A percentile compares a stretch with the other conserved stretches of the same genome.
Evolutionary conservation across 2,888 invertebrate species (phyloP).

Genomic region (Aphodius granarius): DNA sequence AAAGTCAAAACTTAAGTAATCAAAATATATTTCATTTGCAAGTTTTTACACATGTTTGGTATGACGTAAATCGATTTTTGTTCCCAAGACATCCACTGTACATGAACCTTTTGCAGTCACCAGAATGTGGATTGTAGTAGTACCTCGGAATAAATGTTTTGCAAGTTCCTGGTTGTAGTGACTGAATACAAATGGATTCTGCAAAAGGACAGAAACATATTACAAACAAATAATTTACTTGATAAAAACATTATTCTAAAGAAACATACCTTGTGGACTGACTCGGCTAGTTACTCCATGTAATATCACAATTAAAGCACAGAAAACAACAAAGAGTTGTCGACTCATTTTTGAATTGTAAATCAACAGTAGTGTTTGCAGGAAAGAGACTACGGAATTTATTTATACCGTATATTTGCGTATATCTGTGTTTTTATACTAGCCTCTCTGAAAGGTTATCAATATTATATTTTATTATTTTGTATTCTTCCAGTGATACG

Average conservation of each 20-base stretch:
- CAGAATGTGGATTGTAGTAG: conserved; percentile 70
- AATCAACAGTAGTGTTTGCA: neutral
- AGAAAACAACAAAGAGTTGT: neutral
- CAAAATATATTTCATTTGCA: neutral
- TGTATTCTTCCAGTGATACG: too few species aligned
- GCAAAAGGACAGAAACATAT: neutral
- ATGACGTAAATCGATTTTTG: conserved; percentile 70
- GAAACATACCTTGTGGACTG: neutral
- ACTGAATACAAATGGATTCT: neutral
- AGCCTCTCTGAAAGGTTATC: neutral
- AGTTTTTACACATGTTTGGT: neutral
- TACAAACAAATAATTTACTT: neutral
- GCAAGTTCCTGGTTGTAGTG: neutral
- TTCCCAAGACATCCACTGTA: conserved; percentile 93
- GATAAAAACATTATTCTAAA: neutral
- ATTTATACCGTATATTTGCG: neutral
- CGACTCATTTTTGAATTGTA: neutral
- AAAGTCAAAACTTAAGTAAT: neutral
- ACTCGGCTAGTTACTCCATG: neutral
- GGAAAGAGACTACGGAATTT: neutral
- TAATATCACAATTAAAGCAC: neutral
- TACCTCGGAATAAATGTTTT: neutral
- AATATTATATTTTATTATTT: neutral
- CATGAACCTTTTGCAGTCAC: conserved; percentile 73
- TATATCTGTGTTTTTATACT: neutral